Evolutionary conservation across 2,888 invertebrate genomes (phyloP), one percentile per base, ranked within the genome.

Genomic region (Agrochola circellaris): DNA sequence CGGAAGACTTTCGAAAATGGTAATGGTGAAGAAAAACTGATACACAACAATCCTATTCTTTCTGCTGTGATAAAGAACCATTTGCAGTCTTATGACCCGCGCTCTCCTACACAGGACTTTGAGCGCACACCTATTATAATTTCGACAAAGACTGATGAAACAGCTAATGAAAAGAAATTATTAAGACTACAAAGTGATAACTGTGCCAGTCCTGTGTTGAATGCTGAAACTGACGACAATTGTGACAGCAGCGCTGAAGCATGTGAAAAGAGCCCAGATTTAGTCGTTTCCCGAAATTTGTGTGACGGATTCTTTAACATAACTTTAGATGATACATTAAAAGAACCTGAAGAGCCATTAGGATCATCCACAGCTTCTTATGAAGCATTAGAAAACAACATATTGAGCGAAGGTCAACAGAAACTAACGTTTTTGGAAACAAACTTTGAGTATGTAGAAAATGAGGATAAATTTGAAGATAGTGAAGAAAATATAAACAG

Each of bases 51-150:
- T 89, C 97, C 97, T 2, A 96, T 96, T 73, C 90, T 97, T 13
- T 95, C 96, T 61, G 96, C 96, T 73, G 95, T 97, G 66, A 96
- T 97, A 81, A 96, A 95, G 83, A 96, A 95, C 82, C 96, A 96
- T 85, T 91, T 97, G 66, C 95, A 96, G 77, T 95, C 95, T 17
- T 96, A 96, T 89, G 97, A 97, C 89, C 97, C 97, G 51, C 95
- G 97, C 58, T 97, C 97, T 3, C 97, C 97, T 42, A 96, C 97
- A 66, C 94, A 95, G 77, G 97, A 97, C 77, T 97, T 97, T 93
- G 96, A 96, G 79, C 94, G 97, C 74, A 97, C 97, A n/a, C 97
- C 97, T 30, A 97, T 97, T 75, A 91, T 96, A 62, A 92, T 96
- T 88, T 64, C 92, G 26, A 83, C 92, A 64, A 92, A 93, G 82